Percentiles rank a stretch among this genome's conserved stretches.
These are phyloP conservation scores for Dryobota labecula DNA, from an alignment of 2,888 invertebrate genomes.

Conservation along the genomic window DNA sequence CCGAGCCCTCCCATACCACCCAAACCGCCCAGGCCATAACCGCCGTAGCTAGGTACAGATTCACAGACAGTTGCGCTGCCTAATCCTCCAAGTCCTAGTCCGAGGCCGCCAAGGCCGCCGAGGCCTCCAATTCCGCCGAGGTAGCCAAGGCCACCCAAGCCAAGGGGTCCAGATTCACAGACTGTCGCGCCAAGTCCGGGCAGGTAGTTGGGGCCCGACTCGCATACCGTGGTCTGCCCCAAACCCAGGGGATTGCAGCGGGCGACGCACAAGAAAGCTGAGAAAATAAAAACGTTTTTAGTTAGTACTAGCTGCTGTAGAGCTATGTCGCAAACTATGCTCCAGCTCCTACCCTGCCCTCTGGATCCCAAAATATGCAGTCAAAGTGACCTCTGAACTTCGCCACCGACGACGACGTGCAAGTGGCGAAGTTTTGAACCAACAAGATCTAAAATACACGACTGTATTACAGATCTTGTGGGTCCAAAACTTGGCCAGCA, in stretches of 20 bases:
- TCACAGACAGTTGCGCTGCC: conserved; percentile 48
- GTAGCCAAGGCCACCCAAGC: conserved; percentile 51
- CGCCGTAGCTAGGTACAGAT: conserved; percentile 35
- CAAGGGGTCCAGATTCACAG: conserved; percentile 54
- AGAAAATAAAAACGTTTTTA: no score
- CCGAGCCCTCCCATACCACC: not conserved
- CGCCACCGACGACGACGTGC: no score
- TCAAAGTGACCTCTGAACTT: no score
- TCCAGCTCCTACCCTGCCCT: no score
- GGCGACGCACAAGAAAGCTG: conserved; percentile 76
- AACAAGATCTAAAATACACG: no score
- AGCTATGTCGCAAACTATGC: no score
- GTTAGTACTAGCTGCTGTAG: no score
- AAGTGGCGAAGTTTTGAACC: no score
- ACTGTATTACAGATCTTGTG: no score
- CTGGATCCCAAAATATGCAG: no score
- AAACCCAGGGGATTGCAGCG: conserved; percentile 74
- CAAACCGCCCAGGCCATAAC: conserved; percentile 14
- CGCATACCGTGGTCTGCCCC: conserved; percentile 71
- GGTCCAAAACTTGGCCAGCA: no score
- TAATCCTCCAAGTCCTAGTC: conserved; percentile 24
- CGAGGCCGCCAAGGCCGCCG: conserved; percentile 33
- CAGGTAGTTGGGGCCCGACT: conserved; percentile 64
- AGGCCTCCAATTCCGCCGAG: conserved; percentile 48
- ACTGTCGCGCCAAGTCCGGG: conserved; percentile 54